Conservation (phyloP, 2,113 vertebrate species). For the Synodontis membranacea region DNA sequence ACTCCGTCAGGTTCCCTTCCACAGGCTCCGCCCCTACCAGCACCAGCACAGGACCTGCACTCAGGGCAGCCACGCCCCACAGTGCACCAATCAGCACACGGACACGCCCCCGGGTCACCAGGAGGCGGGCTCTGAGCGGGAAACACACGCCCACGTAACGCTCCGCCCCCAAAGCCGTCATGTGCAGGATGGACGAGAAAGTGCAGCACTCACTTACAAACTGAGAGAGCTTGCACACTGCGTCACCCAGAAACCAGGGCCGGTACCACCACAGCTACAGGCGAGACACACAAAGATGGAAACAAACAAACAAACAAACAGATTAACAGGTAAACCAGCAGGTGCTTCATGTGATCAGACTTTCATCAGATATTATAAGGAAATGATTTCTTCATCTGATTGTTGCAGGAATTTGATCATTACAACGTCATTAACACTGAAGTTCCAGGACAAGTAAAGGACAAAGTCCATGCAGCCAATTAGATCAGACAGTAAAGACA, state of each 20-base stretch:
- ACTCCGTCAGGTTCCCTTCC: conserved; percentile 64
- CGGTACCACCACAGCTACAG: conserved; percentile 71
- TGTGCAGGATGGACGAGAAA: conserved; percentile 78
- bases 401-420: background rate
- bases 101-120: conserved; percentile 68
- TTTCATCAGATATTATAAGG: background rate
- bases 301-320: background rate
- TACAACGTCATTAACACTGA: background rate
- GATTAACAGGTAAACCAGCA: background rate
- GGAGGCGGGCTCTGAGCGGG: conserved; percentile 71
- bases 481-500: background rate
- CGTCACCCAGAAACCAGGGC: conserved; percentile 73
- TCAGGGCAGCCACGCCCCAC: conserved; percentile 69
- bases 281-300: background rate
- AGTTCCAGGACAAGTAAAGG: background rate
- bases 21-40: conserved; percentile 75
- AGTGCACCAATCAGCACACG: conserved; percentile 70
- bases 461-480: background rate
- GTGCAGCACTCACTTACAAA: conserved; percentile 78
- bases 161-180: conserved; percentile 77
- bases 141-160: conserved; percentile 77
- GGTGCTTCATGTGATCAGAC: background rate
- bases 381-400: background rate
- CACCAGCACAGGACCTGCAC: conserved; percentile 69
- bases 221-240: conserved; percentile 72